Conservation (phyloP, 2,888 invertebrate genomes). For the Coenonympha arcania region DNA sequence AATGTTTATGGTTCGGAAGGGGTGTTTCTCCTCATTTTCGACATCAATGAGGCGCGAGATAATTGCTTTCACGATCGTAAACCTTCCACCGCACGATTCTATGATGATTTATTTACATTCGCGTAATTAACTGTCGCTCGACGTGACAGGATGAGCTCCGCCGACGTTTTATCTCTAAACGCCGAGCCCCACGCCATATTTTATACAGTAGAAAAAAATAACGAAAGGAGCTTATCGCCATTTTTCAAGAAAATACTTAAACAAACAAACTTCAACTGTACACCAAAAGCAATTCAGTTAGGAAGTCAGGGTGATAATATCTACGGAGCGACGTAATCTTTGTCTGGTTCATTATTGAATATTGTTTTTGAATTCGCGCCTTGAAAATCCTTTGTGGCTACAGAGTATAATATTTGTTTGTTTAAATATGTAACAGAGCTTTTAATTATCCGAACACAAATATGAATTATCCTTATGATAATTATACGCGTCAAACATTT, state of each 20-base stretch:
- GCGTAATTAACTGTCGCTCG: conserved; percentile 73
- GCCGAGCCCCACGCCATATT: conserved; percentile 59
- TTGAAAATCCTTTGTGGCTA: background rate
- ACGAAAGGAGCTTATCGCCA: conserved; percentile 64
- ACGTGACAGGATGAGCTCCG: conserved; percentile 69
- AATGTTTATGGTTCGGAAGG: background rate
- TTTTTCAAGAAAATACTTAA: conserved; percentile 62
- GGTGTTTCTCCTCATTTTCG: conserved; percentile 57
- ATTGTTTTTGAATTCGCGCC: background rate
- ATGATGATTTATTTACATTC: conserved; percentile 74
- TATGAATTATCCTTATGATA: too few relatives aligned
- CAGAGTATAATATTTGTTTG: background rate
- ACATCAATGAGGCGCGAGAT: conserved; percentile 70
- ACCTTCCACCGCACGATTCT: conserved; percentile 63
- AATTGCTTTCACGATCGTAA: conserved; percentile 70
- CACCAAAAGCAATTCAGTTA: conserved; percentile 57
- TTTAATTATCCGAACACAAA: too few relatives aligned
- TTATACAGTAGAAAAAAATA: conserved; percentile 64
- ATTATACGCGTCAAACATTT: too few relatives aligned
- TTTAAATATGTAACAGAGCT: too few relatives aligned
- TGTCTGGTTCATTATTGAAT: conserved; percentile 11
- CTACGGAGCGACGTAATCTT: conserved; percentile 45
- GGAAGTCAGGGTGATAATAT: conserved; percentile 63
- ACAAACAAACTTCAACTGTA: conserved; percentile 68
- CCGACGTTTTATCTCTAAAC: conserved; percentile 63